Base-by-base conservation (phyloP, 2,113 vertebrate genomes). In the Oryzias melastigma region DNA sequence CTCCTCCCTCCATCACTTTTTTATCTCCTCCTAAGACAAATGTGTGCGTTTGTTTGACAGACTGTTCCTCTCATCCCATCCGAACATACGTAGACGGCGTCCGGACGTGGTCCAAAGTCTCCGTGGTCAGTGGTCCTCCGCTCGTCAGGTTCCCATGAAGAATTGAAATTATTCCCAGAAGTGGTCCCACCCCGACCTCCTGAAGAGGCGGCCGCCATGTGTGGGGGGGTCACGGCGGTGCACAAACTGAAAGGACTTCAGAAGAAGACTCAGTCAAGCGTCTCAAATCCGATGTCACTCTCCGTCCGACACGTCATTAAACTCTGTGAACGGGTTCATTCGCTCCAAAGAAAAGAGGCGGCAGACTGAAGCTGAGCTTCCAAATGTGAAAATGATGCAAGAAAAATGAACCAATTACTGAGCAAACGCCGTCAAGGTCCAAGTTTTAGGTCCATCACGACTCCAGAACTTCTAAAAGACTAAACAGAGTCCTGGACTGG, bases 131-230 rank as follows among this genome's bases (percentile, higher is more conserved):
- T 59, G 80, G 81, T 78, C 80, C 83, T 59, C 61, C 62, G 41
- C 83, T 80, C 83, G 65, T 82, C 81, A 71, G 78, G 72, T 88
- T 85, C 86, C 88, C 86, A 75, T 86, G 88, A 82, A 85, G 85
- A 89, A 87, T 85, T 79, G 76, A 85, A 77, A 82, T 88, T 80
- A 83, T 87, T 81, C 83, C 75, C 71, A 54, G 67, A 65, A 72
- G 73, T 52, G 54, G 67, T 73, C 61, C 62, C 44, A 56, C 58
- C 60, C 55, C 45, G 77, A 53, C 65, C 62, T 71, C 64, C 53
- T 85, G 81, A 87, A 84, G 74, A 77, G 68, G 54, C 67, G 74
- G 52, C 40, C 73, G 79, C 65, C 55, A 14, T 76, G 77, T 58
- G 71, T 68, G 51, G 15, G 58, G 3, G 62, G 4, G 65, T 12